Evolutionary conservation across 2,797 vertebrate genomes (phyloP).

Genomic region (Taenioides sp.): DNA sequence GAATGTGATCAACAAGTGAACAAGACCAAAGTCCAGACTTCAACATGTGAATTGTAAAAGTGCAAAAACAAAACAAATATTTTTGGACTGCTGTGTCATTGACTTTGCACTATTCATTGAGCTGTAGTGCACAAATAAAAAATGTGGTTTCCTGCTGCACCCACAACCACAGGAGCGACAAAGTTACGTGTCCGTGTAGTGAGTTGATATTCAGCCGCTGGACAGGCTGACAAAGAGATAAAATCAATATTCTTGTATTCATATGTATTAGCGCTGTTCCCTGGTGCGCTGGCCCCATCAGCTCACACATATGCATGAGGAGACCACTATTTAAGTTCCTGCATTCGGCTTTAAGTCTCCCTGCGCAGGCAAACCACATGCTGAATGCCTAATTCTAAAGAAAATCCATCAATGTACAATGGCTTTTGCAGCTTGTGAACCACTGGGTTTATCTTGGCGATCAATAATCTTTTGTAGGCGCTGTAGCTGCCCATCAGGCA

Average conservation of each 20-base stretch:
- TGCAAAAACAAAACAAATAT: not conserved
- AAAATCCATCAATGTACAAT: slow-evolving; percentile 60
- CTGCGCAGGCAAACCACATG: slow-evolving; percentile 42
- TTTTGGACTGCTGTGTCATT: not conserved
- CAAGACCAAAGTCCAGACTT: not conserved
- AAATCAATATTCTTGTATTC: slow-evolving; percentile 60
- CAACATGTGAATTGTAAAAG: not conserved
- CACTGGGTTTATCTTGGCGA: slow-evolving; percentile 54
- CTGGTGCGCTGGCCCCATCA: slow-evolving; percentile 30
- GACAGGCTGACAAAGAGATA: slow-evolving; percentile 51
- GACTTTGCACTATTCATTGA: not conserved
- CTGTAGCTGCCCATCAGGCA: slow-evolving; percentile 46
- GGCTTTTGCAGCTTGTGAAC: slow-evolving; percentile 52
- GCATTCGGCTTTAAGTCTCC: slow-evolving; percentile 46
- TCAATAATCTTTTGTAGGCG: slow-evolving; percentile 55
- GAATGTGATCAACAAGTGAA: not conserved
- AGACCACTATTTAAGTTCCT: slow-evolving; percentile 50
- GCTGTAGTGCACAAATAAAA: slow-evolving; percentile 5
- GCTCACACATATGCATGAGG: slow-evolving; percentile 36
- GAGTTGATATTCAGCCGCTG: slow-evolving; percentile 43
- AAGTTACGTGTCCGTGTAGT: slow-evolving; percentile 35
- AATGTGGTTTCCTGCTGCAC: slow-evolving; percentile 12
- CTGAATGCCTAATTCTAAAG: slow-evolving; percentile 60
- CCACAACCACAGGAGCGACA: slow-evolving; percentile 20
- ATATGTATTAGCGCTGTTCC: slow-evolving; percentile 53